phyloP scores from a whole-genome alignment of 2,797 vertebrate genomes.

The Anomalospiza imberbis region DNA sequence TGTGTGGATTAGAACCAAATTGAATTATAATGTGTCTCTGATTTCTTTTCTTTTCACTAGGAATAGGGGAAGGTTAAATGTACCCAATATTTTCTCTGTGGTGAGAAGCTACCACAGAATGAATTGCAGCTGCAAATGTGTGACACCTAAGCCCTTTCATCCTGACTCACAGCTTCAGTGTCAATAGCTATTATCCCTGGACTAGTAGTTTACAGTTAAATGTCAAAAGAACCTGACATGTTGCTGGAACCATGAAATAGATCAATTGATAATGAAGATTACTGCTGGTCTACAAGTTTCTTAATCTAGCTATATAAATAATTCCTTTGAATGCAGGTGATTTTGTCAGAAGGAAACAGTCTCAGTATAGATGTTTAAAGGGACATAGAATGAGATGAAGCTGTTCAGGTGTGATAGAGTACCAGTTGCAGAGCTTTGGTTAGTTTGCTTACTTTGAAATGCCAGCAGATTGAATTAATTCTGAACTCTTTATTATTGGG shows the following conservation, averaged over 20 bases:
- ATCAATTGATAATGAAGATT: not conserved
- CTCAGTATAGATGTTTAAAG: not conserved
- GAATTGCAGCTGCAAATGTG: constrained; percentile 16
- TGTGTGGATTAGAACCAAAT: constrained; percentile 28
- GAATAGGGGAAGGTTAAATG: not conserved
- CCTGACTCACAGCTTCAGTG: not conserved
- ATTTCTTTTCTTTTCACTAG: constrained; percentile 14
- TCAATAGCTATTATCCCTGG: not conserved
- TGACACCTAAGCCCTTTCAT: not conserved
- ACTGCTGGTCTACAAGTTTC: not conserved
- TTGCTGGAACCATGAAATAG: not conserved
- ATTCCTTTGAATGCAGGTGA: not conserved
- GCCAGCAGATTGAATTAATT: not conserved
- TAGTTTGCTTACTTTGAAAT: not conserved
- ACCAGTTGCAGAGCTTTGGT: not conserved
- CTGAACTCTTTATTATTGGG: not conserved
- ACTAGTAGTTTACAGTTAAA: not conserved
- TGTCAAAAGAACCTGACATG: not conserved
- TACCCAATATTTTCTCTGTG: not conserved
- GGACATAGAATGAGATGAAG: not conserved
- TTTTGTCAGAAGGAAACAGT: not conserved
- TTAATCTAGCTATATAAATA: not conserved
- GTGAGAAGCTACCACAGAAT: not conserved
- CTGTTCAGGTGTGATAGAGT: not conserved
- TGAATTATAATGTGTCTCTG: not conserved